Conservation (phyloP, 2,888 invertebrate species). For the Dolichopus griseipennis region DNA sequence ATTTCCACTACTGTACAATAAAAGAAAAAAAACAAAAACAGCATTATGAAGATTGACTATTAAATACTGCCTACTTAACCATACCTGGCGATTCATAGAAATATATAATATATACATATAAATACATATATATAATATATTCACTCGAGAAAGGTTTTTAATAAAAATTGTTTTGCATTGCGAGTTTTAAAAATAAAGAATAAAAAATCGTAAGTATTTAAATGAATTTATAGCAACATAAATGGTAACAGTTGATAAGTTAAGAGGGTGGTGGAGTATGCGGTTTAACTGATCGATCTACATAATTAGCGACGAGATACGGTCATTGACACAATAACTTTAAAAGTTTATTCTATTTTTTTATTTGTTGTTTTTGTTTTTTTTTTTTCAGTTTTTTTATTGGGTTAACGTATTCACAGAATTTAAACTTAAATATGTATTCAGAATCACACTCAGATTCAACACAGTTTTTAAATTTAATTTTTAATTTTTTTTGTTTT, state of each 20-base stretch:
- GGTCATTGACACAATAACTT: conserved; percentile 12
- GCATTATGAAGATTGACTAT: too few species aligned
- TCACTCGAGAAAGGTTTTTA: too few species aligned
- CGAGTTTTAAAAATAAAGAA: too few species aligned
- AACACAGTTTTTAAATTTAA: not conserved
- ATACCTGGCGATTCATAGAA: not conserved
- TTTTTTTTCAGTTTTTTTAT: not conserved
- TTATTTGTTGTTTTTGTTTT: not conserved
- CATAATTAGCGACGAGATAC: conserved; percentile 9
- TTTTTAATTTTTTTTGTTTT: too few species aligned
- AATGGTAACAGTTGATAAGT: too few species aligned
- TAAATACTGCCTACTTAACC: not conserved
- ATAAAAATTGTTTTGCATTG: too few species aligned
- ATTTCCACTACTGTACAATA: too few species aligned
- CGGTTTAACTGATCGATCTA: not conserved
- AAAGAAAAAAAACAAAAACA: too few species aligned
- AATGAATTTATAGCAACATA: not conserved
- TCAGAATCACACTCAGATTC: not conserved
- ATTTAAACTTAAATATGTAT: not conserved
- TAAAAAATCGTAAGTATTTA: too few species aligned
- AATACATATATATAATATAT: too few species aligned
- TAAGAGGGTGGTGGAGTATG: too few species aligned
- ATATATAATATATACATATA: too few species aligned
- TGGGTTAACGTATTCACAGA: conserved; percentile 1
- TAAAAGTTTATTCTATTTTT: not conserved